Percentiles rank a stretch among this genome's conserved stretches.
Conservation (phyloP, 2,113 vertebrate genomes). For the Azemiops feae region DNA sequence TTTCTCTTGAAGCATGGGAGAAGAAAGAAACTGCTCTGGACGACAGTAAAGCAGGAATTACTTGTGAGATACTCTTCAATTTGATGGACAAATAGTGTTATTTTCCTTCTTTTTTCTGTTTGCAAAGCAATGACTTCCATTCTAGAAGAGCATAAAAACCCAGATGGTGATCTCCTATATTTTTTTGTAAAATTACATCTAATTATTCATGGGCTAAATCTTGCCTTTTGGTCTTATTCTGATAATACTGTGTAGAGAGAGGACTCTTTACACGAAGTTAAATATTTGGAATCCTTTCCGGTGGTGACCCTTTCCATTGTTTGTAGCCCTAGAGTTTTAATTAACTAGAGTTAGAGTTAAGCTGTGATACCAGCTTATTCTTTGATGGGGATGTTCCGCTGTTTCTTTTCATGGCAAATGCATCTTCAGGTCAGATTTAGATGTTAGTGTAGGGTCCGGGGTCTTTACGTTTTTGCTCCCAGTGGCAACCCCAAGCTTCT, state of each 20-base stretch:
- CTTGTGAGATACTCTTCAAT: conserved; percentile 42
- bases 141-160: background rate
- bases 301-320: background rate
- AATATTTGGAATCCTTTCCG: background rate
- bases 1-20: background rate
- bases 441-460: background rate
- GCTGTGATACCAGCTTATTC: background rate
- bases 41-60: background rate
- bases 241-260: background rate
- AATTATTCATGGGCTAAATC: background rate
- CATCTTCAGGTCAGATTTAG: background rate
- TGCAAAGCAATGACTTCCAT: background rate
- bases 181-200: background rate
- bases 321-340: background rate
- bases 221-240: background rate
- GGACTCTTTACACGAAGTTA: background rate
- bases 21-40: fast-evolving
- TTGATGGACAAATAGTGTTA: conserved; percentile 3
- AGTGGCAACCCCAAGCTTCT: background rate
- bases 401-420: background rate
- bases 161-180: background rate
- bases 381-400: background rate
- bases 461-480: background rate
- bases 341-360: background rate
- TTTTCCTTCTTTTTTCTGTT: fast-evolving